These are phyloP conservation scores for Andrena trimmerana DNA, from an alignment of 2,888 invertebrate genomes.

Conservation along the genomic window DNA sequence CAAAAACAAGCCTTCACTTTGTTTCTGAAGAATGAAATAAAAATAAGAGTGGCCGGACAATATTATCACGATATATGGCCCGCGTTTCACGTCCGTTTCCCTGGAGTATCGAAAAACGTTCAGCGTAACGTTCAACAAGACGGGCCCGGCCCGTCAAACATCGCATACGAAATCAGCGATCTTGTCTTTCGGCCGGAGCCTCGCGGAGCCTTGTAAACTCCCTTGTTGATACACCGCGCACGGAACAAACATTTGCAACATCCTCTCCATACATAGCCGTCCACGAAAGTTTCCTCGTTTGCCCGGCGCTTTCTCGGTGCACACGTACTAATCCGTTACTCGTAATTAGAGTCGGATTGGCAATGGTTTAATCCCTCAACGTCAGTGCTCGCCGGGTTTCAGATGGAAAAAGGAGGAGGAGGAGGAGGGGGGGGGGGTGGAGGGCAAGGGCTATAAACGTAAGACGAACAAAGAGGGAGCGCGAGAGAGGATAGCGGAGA, in stretches of 20 bases:
- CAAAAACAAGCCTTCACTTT: no score
- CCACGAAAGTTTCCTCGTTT: slow-evolving; percentile 81
- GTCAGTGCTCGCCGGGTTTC: slow-evolving; percentile 72
- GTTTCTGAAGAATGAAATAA: no score
- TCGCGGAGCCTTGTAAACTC: slow-evolving; percentile 63
- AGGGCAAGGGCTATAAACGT: not conserved
- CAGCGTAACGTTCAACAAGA: slow-evolving; percentile 27
- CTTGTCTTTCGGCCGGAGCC: slow-evolving; percentile 41
- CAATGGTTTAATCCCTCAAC: slow-evolving; percentile 84
- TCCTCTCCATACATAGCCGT: slow-evolving; percentile 67
- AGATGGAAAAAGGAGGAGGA: slow-evolving; percentile 28
- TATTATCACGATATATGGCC: not conserved
- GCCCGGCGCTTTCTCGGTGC: slow-evolving; percentile 71
- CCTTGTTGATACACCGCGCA: slow-evolving; percentile 63
- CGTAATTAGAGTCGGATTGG: slow-evolving; percentile 84
- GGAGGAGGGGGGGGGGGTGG: slow-evolving; percentile 2
- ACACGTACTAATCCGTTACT: slow-evolving; percentile 83
- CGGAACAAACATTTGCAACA: slow-evolving; percentile 72
- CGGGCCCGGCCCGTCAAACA: slow-evolving; percentile 23
- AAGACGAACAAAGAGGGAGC: slow-evolving; percentile 17
- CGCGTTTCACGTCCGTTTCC: not conserved
- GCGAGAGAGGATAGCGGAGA: slow-evolving; percentile 27
- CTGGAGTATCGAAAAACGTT: slow-evolving; percentile 37
- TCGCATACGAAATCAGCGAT: slow-evolving; percentile 54
- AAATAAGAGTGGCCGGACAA: not conserved